phyloP scores from a whole-genome alignment of 2,888 invertebrate genomes.

The Hoplodrina ambigua region DNA sequence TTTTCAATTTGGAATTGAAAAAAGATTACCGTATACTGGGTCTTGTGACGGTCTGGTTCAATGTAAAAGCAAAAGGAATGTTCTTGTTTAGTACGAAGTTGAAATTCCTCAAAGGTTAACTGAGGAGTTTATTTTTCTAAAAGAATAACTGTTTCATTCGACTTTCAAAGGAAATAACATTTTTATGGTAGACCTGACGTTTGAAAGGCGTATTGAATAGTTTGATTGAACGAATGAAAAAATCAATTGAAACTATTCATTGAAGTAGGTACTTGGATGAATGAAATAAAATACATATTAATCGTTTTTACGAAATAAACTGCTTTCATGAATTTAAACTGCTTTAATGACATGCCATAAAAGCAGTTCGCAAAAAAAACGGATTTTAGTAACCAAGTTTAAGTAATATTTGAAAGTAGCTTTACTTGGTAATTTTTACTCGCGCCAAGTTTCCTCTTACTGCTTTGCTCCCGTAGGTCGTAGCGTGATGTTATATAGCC shows the following conservation, averaged over 20 bases:
- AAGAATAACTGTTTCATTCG: constrained; percentile 34
- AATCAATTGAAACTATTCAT: constrained; percentile 4
- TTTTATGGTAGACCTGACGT: constrained; percentile 5
- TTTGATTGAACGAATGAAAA: constrained; percentile 27
- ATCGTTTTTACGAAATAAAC: constrained; percentile 4
- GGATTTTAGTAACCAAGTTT: no score
- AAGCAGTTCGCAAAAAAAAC: no score
- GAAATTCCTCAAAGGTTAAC: constrained; percentile 30
- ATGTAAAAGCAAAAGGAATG: constrained; percentile 37
- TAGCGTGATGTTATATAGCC: no score
- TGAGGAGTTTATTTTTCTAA: constrained; percentile 27
- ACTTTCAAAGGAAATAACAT: constrained; percentile 37
- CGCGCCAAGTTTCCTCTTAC: no score
- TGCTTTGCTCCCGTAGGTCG: no score
- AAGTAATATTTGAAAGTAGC: no score
- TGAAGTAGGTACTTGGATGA: not conserved
- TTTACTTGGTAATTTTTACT: no score
- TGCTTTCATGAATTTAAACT: not conserved
- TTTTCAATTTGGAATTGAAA: constrained; percentile 63
- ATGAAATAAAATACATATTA: not conserved
- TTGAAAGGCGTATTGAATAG: constrained; percentile 22
- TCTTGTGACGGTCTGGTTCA: constrained; percentile 48
- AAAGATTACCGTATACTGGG: constrained; percentile 57
- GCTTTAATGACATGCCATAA: not conserved
- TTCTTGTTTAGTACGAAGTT: constrained; percentile 2